Conservation (phyloP, 2,113 vertebrate genomes). For the Mormyrus iriodes region DNA sequence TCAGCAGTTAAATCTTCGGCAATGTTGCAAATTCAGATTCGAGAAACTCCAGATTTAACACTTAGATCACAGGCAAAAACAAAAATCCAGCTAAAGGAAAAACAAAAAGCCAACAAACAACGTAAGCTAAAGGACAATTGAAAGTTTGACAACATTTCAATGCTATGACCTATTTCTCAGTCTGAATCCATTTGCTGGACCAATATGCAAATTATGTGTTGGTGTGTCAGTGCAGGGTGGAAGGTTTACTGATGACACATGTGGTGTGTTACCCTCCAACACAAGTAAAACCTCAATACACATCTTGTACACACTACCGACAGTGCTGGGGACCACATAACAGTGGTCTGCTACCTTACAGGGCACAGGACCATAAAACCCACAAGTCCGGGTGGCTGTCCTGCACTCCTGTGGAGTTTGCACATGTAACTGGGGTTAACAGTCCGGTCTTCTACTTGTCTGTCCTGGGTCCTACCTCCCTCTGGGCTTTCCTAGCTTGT, state of each 20-base stretch:
- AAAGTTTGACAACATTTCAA: neutral
- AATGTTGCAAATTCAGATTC: neutral
- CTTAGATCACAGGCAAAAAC: neutral
- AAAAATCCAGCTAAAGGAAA: neutral
- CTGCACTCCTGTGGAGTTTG: neutral
- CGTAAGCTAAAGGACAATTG: neutral
- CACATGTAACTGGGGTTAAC: constrained; percentile 8
- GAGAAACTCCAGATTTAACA: neutral
- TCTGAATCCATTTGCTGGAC: neutral
- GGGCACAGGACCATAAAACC: neutral
- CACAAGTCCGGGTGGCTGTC: neutral
- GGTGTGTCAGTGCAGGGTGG: neutral
- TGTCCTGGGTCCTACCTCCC: constrained; percentile 68
- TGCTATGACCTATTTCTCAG: neutral
- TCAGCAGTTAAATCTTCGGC: neutral
- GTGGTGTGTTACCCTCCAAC: neutral
- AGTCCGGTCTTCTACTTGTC: neutral
- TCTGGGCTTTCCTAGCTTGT: constrained; percentile 84
- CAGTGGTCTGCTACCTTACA: neutral
- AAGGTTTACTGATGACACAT: neutral
- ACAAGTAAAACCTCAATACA: neutral
- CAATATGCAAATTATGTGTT: neutral
- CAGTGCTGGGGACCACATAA: neutral
- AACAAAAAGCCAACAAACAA: neutral
- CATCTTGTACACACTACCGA: neutral